Percentiles rank a stretch among this genome's conserved stretches.
Evolutionary conservation across 2,888 invertebrate genomes (phyloP).

Genomic region (Melinaea marsaeus): DNA sequence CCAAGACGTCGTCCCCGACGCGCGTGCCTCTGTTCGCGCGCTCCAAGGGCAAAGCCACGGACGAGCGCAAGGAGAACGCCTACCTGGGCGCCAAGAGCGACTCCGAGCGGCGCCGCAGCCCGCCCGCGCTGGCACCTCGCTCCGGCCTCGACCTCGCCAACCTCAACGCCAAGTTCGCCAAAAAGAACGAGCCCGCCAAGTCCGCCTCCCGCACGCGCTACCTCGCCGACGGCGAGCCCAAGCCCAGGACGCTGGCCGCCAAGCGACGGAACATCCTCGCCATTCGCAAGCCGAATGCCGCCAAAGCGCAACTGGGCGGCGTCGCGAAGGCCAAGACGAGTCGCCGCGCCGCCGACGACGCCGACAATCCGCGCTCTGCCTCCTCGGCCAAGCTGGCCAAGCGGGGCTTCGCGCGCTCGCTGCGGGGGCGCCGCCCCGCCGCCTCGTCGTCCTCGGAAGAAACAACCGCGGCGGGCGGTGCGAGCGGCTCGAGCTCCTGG

Average conservation of each 20-base stretch:
- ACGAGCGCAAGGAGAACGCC: slow-evolving; percentile 71
- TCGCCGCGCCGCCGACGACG: slow-evolving; percentile 59
- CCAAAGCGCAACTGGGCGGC: slow-evolving; percentile 56
- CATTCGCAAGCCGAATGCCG: slow-evolving; percentile 63
- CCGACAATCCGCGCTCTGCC: slow-evolving; percentile 51
- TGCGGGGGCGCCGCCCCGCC: slow-evolving; percentile 37
- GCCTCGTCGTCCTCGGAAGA: slow-evolving; percentile 59
- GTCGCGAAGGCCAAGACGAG: slow-evolving; percentile 50
- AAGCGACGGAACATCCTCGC: slow-evolving; percentile 66
- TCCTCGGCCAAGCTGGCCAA: slow-evolving; percentile 53
- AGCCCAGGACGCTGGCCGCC: slow-evolving; percentile 56
- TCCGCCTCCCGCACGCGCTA: slow-evolving; percentile 53
- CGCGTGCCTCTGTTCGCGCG: slow-evolving; percentile 61
- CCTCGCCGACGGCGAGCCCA: slow-evolving; percentile 60
- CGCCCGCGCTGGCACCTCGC: slow-evolving; percentile 47
- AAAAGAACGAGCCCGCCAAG: slow-evolving; percentile 58
- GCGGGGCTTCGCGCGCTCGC: slow-evolving; percentile 51
- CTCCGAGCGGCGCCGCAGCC: slow-evolving; percentile 45
- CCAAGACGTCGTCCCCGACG: slow-evolving; percentile 59
- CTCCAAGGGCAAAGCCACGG: slow-evolving; percentile 60
- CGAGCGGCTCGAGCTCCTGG: slow-evolving; percentile 45
- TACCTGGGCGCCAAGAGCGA: slow-evolving; percentile 62
- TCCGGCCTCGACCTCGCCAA: slow-evolving; percentile 56
- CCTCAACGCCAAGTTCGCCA: slow-evolving; percentile 52
- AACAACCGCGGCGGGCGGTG: slow-evolving; percentile 30